Conservation (phyloP, 1,140 invertebrate genomes). For the Pollicipes pollicipes region DNA sequence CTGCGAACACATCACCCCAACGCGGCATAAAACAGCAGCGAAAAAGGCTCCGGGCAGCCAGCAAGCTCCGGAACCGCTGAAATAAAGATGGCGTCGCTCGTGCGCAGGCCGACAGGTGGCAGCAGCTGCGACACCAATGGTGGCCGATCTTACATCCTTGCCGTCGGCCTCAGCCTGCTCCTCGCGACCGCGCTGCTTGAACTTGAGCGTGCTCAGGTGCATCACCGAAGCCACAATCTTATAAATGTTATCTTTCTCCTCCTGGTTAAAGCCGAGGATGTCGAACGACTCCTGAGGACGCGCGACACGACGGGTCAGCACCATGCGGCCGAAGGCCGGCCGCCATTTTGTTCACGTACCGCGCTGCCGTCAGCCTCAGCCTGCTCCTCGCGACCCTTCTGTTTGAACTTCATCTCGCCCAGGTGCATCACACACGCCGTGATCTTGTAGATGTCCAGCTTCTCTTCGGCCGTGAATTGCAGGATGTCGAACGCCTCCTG, state of each 20-base stretch:
- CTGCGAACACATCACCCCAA: too few species aligned
- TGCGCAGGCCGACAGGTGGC: too few species aligned
- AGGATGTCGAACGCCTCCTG: conserved; percentile 39
- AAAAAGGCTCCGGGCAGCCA: too few species aligned
- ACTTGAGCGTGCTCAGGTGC: conserved; percentile 98
- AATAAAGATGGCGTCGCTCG: background rate
- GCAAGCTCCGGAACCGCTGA: too few species aligned
- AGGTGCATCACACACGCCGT: conserved; percentile 43
- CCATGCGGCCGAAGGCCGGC: too few species aligned
- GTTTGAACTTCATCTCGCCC: conserved; percentile 44
- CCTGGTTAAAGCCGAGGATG: conserved; percentile 84
- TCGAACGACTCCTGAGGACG: conserved; percentile 79
- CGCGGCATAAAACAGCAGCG: too few species aligned
- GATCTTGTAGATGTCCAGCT: conserved; percentile 38
- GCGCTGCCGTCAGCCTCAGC: conserved; percentile 42
- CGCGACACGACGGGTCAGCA: background rate
- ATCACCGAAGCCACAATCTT: conserved; percentile 91
- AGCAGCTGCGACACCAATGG: background rate
- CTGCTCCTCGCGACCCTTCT: conserved; percentile 43
- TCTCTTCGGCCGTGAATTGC: conserved; percentile 38
- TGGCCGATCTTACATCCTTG: conserved; percentile 9
- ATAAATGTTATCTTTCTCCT: conserved; percentile 92
- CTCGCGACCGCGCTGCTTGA: conserved; percentile 98
- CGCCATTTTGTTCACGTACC: conserved; percentile 18
- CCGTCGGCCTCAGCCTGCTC: conserved; percentile 78